Percentiles rank a stretch among this genome's conserved stretches.
These are phyloP conservation scores for Gavialis gangeticus DNA, from an alignment of 2,113 vertebrate genomes.

Conservation along the genomic window DNA sequence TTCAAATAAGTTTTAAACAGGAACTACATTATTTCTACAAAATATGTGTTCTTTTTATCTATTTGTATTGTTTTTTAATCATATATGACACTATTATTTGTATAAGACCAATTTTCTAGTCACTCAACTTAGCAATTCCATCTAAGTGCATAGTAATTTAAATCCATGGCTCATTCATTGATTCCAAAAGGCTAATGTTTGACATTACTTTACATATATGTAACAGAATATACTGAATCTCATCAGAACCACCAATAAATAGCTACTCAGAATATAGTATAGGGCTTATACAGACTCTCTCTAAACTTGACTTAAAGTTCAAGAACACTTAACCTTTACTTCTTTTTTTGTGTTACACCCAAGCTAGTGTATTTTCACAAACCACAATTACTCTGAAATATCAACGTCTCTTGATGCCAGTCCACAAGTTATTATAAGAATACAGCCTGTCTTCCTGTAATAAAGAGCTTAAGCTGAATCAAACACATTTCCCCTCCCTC, in stretches of 20 bases:
- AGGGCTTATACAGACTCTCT: conserved; percentile 29
- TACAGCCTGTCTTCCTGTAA: not conserved
- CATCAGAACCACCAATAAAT: conserved; percentile 48
- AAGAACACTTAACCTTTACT: no score
- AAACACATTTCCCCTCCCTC: not conserved
- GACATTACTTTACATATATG: conserved; percentile 27
- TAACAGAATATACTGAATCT: conserved; percentile 60
- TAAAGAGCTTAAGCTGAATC: not conserved
- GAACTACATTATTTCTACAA: conserved; percentile 19
- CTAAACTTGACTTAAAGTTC: not conserved
- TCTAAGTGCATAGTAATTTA: conserved; percentile 57
- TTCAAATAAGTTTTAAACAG: not conserved
- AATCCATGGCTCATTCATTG: conserved; percentile 66
- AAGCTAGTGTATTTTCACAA: not conserved
- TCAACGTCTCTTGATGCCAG: not conserved
- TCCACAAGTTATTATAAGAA: not conserved
- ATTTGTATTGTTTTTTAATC: not conserved
- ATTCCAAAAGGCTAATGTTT: conserved; percentile 68
- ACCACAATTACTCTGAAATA: not conserved
- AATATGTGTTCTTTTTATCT: conserved; percentile 26
- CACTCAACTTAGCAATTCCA: conserved; percentile 56
- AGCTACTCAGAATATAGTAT: conserved; percentile 47
- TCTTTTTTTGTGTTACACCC: not conserved
- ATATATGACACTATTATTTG: conserved; percentile 48
- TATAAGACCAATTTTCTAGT: conserved; percentile 60